A percentile compares a stretch with the other conserved stretches of the same genome.
These are phyloP conservation scores for Trissolcus brochymenae DNA, from an alignment of 2,888 invertebrate genomes.

Conservation along the genomic window DNA sequence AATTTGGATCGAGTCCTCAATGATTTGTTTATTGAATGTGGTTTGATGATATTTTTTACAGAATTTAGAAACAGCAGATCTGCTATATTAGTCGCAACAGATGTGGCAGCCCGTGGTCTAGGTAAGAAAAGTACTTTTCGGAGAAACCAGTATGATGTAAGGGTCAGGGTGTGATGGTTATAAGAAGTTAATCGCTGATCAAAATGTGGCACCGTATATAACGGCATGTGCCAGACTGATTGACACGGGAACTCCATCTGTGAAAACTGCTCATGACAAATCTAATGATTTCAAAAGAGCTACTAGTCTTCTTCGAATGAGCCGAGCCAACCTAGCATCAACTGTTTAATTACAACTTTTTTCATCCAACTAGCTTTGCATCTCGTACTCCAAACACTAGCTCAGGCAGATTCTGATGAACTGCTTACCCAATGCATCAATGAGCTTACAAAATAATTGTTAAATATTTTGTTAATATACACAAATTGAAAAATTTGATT, in stretches of 20 bases:
- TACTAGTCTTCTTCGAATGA: background rate
- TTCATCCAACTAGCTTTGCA: slow-evolving; percentile 9
- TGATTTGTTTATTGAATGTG: background rate
- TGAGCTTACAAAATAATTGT: no score
- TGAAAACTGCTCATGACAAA: slow-evolving; percentile 53
- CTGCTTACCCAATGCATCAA: slow-evolving; percentile 18
- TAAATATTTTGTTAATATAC: background rate
- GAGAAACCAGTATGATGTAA: slow-evolving; percentile 70
- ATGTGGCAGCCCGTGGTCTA: slow-evolving; percentile 82
- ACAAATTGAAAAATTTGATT: background rate
- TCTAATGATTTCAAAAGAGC: slow-evolving; percentile 13
- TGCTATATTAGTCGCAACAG: slow-evolving; percentile 81
- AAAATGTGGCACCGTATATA: slow-evolving; percentile 75
- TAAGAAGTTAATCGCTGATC: slow-evolving; percentile 66
- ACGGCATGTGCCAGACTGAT: slow-evolving; percentile 77
- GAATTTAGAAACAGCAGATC: slow-evolving; percentile 79
- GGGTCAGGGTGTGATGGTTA: slow-evolving; percentile 77
- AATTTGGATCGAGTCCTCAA: background rate
- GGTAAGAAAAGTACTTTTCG: slow-evolving; percentile 75
- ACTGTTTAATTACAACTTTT: slow-evolving; percentile 13
- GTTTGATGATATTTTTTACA: slow-evolving; percentile 42
- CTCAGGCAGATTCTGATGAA: slow-evolving; percentile 64
- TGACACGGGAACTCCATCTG: slow-evolving; percentile 68
- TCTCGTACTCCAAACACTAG: slow-evolving; percentile 52
- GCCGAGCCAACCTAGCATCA: background rate